Conservation (phyloP, 2,113 vertebrate species). For the Embiotoca jacksoni region DNA sequence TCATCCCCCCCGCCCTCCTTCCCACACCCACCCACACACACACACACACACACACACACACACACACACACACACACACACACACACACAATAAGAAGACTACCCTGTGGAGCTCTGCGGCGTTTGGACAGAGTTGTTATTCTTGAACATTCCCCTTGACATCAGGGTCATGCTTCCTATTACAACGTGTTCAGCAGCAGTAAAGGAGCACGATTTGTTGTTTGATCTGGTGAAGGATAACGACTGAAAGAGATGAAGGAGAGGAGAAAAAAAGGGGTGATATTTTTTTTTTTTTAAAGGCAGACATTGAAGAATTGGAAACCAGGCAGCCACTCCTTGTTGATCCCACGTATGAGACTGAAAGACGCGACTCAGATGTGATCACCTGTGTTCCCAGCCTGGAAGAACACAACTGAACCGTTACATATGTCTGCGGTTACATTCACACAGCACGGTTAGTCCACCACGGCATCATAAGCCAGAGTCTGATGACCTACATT, state of each 20-base stretch:
- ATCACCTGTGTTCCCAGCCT: background rate
- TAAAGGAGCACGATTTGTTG: conserved; percentile 17
- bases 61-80: conserved; percentile 12
- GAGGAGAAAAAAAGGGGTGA: background rate
- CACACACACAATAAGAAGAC: conserved; percentile 15
- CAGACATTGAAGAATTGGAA: background rate
- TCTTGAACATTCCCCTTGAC: conserved; percentile 65
- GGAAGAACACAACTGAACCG: background rate
- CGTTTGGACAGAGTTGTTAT: conserved; percentile 39
- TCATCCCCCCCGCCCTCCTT: background rate
- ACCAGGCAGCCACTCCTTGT: background rate
- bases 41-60: conserved; percentile 15
- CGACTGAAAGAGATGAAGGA: background rate
- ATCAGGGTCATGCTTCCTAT: conserved; percentile 48
- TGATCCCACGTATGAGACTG: background rate
- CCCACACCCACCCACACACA: background rate
- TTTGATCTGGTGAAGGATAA: conserved; percentile 1
- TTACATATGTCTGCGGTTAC: background rate
- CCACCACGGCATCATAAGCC: conserved; percentile 7
- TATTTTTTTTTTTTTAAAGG: background rate
- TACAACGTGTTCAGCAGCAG: conserved; percentile 36
- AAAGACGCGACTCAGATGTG: background rate
- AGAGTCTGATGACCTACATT: conserved; percentile 23
- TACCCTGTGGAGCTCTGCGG: conserved; percentile 34
- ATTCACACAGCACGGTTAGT: background rate